Evolutionary conservation across 1,140 invertebrate genomes (phyloP).

Genomic region (Heliconius congener): DNA sequence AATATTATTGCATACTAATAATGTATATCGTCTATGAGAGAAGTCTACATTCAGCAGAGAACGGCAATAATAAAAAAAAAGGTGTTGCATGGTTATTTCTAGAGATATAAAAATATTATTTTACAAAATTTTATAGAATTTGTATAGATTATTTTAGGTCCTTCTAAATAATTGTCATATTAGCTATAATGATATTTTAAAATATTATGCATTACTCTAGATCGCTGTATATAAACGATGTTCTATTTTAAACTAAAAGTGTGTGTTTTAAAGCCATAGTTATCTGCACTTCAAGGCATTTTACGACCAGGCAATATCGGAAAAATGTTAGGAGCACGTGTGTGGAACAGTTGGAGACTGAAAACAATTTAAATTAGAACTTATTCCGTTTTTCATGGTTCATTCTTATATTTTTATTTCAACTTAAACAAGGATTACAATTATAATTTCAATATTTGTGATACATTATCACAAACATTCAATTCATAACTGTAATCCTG

Average conservation of each 20-base stretch:
- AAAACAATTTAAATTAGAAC: conserved; percentile 41
- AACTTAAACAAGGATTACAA: neutral
- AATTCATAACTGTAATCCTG: too few relatives aligned
- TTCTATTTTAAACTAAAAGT: conserved; percentile 38
- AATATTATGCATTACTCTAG: conserved; percentile 17
- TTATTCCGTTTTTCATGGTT: neutral
- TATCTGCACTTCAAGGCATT: conserved; percentile 48
- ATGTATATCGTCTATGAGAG: too few relatives aligned
- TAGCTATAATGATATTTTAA: neutral
- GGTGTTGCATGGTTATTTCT: too few relatives aligned
- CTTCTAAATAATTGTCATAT: neutral
- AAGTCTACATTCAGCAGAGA: too few relatives aligned
- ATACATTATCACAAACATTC: neutral
- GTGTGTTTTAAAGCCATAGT: conserved; percentile 51
- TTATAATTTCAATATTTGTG: neutral
- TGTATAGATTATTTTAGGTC: neutral
- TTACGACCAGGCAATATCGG: conserved; percentile 65
- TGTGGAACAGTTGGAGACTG: conserved; percentile 38
- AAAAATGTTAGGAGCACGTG: conserved; percentile 68
- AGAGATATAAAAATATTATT: too few relatives aligned
- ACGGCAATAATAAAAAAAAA: too few relatives aligned
- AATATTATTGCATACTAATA: too few relatives aligned
- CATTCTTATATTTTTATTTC: neutral
- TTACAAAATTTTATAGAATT: neutral
- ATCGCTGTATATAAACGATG: conserved; percentile 33